Percentiles rank a stretch among this genome's conserved stretches.
Conservation (phyloP, 2,888 invertebrate species). For the Xanthia togata region DNA sequence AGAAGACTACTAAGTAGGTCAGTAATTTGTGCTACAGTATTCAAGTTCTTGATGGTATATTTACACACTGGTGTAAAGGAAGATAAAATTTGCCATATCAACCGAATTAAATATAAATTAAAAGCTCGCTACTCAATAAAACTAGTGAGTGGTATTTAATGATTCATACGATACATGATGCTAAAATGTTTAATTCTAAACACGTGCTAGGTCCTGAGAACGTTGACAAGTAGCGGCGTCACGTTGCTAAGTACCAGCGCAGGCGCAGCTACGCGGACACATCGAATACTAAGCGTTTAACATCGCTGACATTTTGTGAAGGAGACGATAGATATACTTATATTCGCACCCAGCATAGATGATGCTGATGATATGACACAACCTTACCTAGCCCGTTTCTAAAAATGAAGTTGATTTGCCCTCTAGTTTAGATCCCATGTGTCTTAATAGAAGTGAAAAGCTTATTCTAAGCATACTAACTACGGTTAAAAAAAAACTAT, state of each 20-base stretch:
- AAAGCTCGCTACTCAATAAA: constrained; percentile 22
- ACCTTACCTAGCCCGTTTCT: too few species aligned
- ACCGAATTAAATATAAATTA: constrained; percentile 2
- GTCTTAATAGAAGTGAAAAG: neutral
- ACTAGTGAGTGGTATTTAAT: constrained; percentile 34
- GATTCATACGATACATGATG: constrained; percentile 18
- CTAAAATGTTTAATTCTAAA: constrained; percentile 37
- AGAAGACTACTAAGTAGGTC: constrained; percentile 10
- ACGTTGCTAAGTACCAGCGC: constrained; percentile 42
- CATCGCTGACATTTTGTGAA: constrained; percentile 38
- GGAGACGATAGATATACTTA: constrained; percentile 26
- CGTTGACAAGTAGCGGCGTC: constrained; percentile 46
- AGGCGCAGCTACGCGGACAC: constrained; percentile 29
- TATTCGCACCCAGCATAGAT: constrained; percentile 24
- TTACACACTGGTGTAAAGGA: constrained; percentile 7
- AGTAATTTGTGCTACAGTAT: neutral
- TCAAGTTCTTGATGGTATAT: constrained; percentile 18
- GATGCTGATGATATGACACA: neutral
- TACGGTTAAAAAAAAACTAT: neutral
- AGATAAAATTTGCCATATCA: neutral
- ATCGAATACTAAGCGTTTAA: constrained; percentile 46
- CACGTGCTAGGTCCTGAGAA: constrained; percentile 54
- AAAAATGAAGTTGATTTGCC: neutral
- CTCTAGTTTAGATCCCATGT: neutral
- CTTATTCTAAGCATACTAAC: neutral